A percentile compares a stretch with the other conserved stretches of the same genome.
These are phyloP conservation scores for Stramonita haemastoma DNA, from an alignment of 2,888 invertebrate genomes.

Conservation along the genomic window DNA sequence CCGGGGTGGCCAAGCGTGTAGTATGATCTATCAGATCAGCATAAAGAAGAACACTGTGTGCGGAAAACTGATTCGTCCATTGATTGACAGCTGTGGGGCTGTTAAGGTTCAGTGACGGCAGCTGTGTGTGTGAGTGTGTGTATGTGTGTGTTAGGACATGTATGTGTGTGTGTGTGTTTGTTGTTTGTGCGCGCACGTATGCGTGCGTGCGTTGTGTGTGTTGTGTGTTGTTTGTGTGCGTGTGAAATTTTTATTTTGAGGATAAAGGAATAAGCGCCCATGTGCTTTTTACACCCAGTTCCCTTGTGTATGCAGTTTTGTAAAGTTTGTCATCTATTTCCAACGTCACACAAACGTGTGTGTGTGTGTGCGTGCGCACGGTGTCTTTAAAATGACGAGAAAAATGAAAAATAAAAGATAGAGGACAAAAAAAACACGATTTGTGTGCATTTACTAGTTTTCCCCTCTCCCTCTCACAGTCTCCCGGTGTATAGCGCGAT, in stretches of 20 bases:
- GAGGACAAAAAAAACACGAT: too few relatives aligned
- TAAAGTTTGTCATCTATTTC: too few relatives aligned
- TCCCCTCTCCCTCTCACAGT: too few relatives aligned
- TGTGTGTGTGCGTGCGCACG: too few relatives aligned
- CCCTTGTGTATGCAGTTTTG: too few relatives aligned
- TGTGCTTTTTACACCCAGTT: too few relatives aligned
- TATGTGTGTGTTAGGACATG: neutral
- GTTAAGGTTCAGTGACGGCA: neutral
- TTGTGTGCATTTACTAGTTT: too few relatives aligned
- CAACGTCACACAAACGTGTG: too few relatives aligned
- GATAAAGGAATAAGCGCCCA: too few relatives aligned
- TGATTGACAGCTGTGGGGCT: slow-evolving; percentile 1
- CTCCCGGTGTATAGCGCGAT: too few relatives aligned
- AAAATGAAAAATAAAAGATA: too few relatives aligned
- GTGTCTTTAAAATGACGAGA: too few relatives aligned
- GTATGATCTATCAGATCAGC: neutral
- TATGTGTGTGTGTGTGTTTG: slow-evolving; percentile 11
- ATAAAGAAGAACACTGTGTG: neutral
- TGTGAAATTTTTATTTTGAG: neutral
- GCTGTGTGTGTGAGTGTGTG: neutral
- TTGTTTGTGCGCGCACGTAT: slow-evolving; percentile 13
- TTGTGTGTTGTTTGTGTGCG: neutral
- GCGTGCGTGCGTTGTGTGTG: neutral
- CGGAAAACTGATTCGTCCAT: neutral
- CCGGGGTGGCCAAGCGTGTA: neutral